Base-by-base conservation (phyloP, 2,888 invertebrate genomes). In the Tachina grossa region DNA sequence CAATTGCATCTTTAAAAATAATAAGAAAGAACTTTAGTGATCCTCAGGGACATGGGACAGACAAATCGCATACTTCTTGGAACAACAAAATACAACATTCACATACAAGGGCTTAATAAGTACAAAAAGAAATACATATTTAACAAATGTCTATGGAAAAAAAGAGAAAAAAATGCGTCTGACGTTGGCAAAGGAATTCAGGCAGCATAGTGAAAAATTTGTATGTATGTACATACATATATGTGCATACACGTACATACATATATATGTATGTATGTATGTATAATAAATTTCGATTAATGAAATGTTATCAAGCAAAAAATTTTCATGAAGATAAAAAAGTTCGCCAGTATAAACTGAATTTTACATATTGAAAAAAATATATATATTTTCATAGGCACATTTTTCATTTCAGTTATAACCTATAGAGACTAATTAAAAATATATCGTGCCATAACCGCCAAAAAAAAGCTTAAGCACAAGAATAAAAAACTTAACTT, bases 121-220 rank as follows among this genome's bases (percentile, higher is more conserved):
- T 43, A 53, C 14, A 61, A 74, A 43, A 81, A 49, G 13, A 43
- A 66, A 19, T 39, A 74, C 53, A 51, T 41, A 47, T 57, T 16
- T 59, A n/a, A 57, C n/a, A 61, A 69, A 61, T 19, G 19, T 19
- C 49, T 41, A n/a, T 13, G 19, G 8, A 53, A 53, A 41, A 47
- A 2, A n/a, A n/a, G n/a, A n/a, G 10, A 43, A 13, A 57, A 71
- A 66, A 72, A 69, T 43, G 19, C 59, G 59, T 72, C 59, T 71
- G 59, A 47, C 13, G 45, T 71, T 31, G 59, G 10, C 41, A 72
- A 74, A 79, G 63, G 77, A 84, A 84, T 84, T 72, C 61, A 68
- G 49, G 65, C 45, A 79, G 9, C 22, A 53, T 51, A 43, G 8
- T 57, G 49, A 41, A 57, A 68, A 53, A 59, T 59, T 19, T 31